These are phyloP conservation scores for Lasioglossum vierecki DNA, from an alignment of 2,888 invertebrate genomes.

Conservation along the genomic window DNA sequence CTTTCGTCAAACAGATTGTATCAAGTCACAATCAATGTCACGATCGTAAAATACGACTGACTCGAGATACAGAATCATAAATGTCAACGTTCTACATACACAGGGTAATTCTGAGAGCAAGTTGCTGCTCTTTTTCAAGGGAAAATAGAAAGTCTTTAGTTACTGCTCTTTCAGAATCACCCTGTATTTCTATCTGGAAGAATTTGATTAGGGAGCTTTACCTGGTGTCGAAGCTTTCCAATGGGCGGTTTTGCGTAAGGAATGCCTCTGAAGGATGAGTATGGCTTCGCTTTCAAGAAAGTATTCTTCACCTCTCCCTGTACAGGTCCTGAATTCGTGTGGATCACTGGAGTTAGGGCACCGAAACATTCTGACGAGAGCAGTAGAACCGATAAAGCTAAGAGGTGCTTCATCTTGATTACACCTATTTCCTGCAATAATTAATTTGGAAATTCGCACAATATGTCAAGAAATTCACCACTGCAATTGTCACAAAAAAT, in stretches of 20 bases:
- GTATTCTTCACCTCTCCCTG: neutral
- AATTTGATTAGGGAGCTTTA: neutral
- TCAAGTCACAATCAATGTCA: neutral
- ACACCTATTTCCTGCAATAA: neutral
- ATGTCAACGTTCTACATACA: neutral
- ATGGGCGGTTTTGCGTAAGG: constrained; percentile 18
- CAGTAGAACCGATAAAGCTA: neutral
- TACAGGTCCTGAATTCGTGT: constrained; percentile 1
- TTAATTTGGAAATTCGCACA: neutral
- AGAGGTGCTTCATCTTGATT: neutral
- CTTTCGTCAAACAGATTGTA: neutral
- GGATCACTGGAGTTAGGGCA: neutral
- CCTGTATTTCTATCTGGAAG: too few relatives aligned
- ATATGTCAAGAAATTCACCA: neutral
- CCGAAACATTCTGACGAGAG: neutral
- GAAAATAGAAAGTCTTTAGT: too few relatives aligned
- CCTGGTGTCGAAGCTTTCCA: neutral
- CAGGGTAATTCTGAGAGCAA: too few relatives aligned
- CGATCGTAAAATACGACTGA: neutral
- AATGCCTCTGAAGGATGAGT: constrained; percentile 2
- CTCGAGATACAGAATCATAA: neutral
- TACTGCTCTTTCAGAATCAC: too few relatives aligned
- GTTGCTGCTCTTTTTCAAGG: too few relatives aligned
- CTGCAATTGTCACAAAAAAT: neutral
- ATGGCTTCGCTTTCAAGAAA: neutral